A percentile compares a stretch with the other conserved stretches of the same genome.
These are phyloP conservation scores for Anarrhichthys ocellatus DNA, from an alignment of 2,113 vertebrate species.

Conservation along the genomic window DNA sequence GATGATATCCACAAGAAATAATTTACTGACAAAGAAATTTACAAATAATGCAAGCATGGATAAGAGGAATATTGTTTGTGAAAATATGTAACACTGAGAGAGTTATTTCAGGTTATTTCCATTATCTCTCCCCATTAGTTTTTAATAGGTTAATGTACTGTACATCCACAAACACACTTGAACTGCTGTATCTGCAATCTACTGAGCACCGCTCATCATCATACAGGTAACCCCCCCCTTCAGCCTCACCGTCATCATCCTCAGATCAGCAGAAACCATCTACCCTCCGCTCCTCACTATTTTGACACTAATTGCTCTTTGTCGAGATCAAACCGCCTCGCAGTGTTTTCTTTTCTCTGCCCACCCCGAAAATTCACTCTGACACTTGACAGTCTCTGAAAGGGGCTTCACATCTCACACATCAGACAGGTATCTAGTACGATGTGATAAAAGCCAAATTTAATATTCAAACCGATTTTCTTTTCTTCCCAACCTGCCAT, in stretches of 20 bases:
- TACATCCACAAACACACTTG: conserved; percentile 10
- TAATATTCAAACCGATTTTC: conserved; percentile 61
- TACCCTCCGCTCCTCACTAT: conserved; percentile 20
- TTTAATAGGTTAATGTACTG: background rate
- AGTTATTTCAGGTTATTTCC: background rate
- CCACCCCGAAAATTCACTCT: conserved; percentile 43
- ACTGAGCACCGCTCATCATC: conserved; percentile 18
- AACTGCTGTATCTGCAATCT: conserved; percentile 13
- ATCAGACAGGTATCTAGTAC: conserved; percentile 34
- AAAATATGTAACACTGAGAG: background rate
- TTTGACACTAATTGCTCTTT: conserved; percentile 75
- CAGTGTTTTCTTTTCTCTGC: conserved; percentile 36
- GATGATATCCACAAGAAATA: background rate
- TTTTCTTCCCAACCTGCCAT: background rate
- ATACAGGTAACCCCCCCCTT: conserved; percentile 15
- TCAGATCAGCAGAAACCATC: conserved; percentile 44
- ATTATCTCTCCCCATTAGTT: conserved; percentile 13
- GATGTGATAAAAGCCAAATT: conserved; percentile 65
- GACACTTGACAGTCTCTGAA: conserved; percentile 67
- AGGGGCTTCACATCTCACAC: conserved; percentile 53
- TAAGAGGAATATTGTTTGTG: background rate
- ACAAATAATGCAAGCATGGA: too few species aligned
- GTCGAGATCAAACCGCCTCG: conserved; percentile 59
- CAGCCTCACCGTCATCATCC: conserved; percentile 17
- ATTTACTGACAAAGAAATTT: background rate